Conservation (phyloP, 1,140 invertebrate species). For the Musca vetustissima region DNA sequence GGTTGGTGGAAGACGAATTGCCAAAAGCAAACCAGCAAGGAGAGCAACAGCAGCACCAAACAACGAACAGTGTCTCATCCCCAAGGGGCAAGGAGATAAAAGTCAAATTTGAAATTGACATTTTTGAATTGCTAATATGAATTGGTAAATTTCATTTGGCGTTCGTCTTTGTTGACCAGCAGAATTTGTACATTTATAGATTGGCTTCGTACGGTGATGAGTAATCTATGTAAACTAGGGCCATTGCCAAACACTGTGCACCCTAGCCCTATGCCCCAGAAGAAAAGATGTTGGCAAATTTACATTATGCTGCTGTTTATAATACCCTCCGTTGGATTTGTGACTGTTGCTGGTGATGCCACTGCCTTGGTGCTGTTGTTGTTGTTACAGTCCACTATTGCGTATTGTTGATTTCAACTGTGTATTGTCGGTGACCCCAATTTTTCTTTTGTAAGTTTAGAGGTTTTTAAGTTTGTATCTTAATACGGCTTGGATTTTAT, state of each 20-base stretch:
- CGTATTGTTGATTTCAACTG: background rate
- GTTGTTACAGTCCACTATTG: background rate
- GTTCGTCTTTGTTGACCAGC: too few relatives aligned
- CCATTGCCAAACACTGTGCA: too few relatives aligned
- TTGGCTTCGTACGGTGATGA: too few relatives aligned
- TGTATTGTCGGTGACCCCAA: background rate
- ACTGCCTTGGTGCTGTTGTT: background rate
- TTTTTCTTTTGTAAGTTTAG: background rate
- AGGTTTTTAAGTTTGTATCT: slow-evolving; percentile 6
- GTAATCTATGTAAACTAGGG: too few relatives aligned
- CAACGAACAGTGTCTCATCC: too few relatives aligned
- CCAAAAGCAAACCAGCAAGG: background rate
- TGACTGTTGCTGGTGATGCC: slow-evolving; percentile 9
- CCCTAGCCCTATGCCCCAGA: too few relatives aligned
- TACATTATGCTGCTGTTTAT: slow-evolving; percentile 7
- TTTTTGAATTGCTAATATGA: too few relatives aligned
- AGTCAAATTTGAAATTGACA: too few relatives aligned
- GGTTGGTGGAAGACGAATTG: slow-evolving; percentile 18
- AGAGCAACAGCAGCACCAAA: background rate
- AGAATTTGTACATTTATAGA: too few relatives aligned
- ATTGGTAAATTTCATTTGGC: too few relatives aligned
- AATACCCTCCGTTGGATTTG: background rate
- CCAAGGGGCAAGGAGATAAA: too few relatives aligned
- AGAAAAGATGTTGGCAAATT: background rate
- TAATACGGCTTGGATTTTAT: slow-evolving; percentile 4